Base-by-base conservation (phyloP, 2,888 invertebrate genomes). In the Xiphydria camelus region DNA sequence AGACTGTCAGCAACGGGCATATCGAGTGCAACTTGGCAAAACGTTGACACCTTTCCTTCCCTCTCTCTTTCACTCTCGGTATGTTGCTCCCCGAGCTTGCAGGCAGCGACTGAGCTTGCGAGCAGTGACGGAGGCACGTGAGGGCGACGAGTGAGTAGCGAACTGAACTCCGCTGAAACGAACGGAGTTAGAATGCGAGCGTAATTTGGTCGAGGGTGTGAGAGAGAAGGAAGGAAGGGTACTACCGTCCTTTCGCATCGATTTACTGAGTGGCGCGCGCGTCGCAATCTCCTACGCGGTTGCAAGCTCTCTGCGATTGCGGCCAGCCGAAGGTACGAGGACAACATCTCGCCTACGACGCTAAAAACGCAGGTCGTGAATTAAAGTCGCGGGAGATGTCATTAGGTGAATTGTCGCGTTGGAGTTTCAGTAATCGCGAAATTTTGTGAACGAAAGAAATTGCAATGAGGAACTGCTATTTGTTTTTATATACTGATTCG, bases 181-280 rank as follows among this genome's bases (percentile, higher is more conserved):
- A 43, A 32, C 32, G 23, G 42, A 45, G 46, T 29, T 42, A 45
- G 44, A 34, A 43, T 40, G 51, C 43, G 31, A 40, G 36, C 10
- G 26, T 9, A 26, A 26, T 10, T 26, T 26, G 26, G 4, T 4
- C 5, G 33, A 21, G 17, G 38, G 40, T 18, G 20, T 9, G 29
- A 45, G 19, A 42, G 25, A 37, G 17, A 32, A n/a, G 22, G 21
- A 18, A 6, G 21, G 23, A 37, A 35, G 35, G 18, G 22, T 41
- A 34, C 21, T 12, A 36, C 23, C 45, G 46, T 53, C 57, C 59
- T 62, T 59, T 62, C 64, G 53, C 67, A 70, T 69, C 69, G 69
- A 70, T 69, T 68, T 65, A 61, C 62, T 59, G 58, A 62, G 57
- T 53, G 61, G 51, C 59, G 59, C 61, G 66, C 64, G 62, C 64